These are phyloP conservation scores for Microctonus brassicae DNA, from an alignment of 2,888 invertebrate genomes.

Conservation along the genomic window DNA sequence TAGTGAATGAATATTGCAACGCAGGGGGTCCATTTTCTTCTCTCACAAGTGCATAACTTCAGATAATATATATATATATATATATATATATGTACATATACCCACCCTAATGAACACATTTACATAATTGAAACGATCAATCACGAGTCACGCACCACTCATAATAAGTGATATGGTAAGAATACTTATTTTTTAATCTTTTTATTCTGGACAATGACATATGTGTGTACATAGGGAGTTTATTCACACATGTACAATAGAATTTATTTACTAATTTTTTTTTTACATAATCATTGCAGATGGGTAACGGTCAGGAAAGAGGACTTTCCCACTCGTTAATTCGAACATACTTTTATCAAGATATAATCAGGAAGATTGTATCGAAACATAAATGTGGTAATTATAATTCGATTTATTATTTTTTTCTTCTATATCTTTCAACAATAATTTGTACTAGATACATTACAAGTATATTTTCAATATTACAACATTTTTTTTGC, in stretches of 20 bases:
- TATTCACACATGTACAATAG: not conserved
- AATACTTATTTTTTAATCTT: not conserved
- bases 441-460: no score
- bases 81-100: no score
- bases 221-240: no score
- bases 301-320: not conserved
- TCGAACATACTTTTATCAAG: not conserved
- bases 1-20: not conserved
- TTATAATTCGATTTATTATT: not conserved
- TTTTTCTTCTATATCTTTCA: not conserved
- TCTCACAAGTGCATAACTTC: not conserved
- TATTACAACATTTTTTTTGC: not conserved
- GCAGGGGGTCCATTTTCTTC: not conserved
- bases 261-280: not conserved
- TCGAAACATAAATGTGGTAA: not conserved
- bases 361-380: not conserved
- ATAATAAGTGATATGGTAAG: not conserved
- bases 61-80: no score
- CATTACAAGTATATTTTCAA: no score
- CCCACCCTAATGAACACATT: conserved; percentile 2
- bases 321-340: not conserved
- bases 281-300: not conserved
- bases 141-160: not conserved
- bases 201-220: not conserved
- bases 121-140: conserved; percentile 13